Percentiles rank a stretch among this genome's conserved stretches.
Conservation (phyloP, 2,888 invertebrate genomes). For the Ophioninae sp. region DNA sequence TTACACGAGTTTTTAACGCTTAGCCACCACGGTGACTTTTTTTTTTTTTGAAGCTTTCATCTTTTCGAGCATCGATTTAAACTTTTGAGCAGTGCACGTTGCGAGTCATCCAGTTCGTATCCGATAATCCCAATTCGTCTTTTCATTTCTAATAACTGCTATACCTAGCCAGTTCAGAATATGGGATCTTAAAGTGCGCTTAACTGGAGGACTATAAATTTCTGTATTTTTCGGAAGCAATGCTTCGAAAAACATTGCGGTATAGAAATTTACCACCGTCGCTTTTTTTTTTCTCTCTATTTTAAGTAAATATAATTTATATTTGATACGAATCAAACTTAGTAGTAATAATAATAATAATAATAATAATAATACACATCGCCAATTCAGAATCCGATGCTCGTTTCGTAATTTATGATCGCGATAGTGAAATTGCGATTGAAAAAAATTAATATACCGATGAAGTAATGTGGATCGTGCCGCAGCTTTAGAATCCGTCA, state of each 20-base stretch:
- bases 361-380: conserved; percentile 51
- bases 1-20: conserved; percentile 68
- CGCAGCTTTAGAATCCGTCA: conserved; percentile 33
- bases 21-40: conserved; percentile 63
- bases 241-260: conserved; percentile 20
- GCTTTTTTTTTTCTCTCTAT: conserved; percentile 29
- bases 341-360: conserved; percentile 51
- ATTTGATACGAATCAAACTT: conserved; percentile 34
- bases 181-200: not conserved
- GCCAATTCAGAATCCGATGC: conserved; percentile 41
- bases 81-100: conserved; percentile 26
- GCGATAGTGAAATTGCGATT: conserved; percentile 19
- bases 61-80: conserved; percentile 37
- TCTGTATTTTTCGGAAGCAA: not conserved
- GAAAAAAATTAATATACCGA: conserved; percentile 12
- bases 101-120: conserved; percentile 27
- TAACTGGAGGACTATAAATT: not conserved
- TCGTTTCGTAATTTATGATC: conserved; percentile 40
- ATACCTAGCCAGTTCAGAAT: not conserved
- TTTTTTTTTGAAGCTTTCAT: conserved; percentile 22
- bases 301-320: conserved; percentile 47
- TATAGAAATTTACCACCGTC: conserved; percentile 34
- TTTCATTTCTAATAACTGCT: not conserved
- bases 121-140: not conserved
- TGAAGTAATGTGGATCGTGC: conserved; percentile 49